Percentiles rank a stretch among this genome's conserved stretches.
Conservation (phyloP, 2,113 vertebrate species). For the Acinonyx jubatus region DNA sequence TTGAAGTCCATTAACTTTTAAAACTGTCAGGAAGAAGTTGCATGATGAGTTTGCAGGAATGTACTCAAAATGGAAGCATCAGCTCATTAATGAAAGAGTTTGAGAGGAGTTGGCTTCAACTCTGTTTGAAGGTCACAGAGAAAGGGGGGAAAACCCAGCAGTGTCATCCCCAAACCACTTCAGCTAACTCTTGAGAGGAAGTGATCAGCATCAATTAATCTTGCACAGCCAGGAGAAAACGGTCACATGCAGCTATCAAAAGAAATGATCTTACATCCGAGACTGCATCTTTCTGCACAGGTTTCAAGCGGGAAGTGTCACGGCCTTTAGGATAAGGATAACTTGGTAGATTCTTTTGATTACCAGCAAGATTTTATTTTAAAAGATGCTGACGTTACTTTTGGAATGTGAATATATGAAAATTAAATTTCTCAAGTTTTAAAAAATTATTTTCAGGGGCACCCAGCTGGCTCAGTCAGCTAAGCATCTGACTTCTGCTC, state of each 20-base stretch:
- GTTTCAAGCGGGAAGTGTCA: not conserved
- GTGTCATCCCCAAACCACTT: not conserved
- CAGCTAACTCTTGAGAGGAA: not conserved
- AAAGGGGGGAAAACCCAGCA: not conserved
- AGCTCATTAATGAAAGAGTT: constrained; percentile 24
- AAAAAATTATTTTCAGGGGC: constrained; percentile 45
- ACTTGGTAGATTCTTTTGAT: not conserved
- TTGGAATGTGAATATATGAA: constrained; percentile 59
- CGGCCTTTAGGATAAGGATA: not conserved
- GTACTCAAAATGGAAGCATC: constrained; percentile 40
- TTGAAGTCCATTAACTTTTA: constrained; percentile 59
- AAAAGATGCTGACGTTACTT: constrained; percentile 39
- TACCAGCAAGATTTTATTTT: constrained; percentile 33
- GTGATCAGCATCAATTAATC: constrained; percentile 35
- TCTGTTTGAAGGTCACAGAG: not conserved
- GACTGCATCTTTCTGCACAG: not conserved
- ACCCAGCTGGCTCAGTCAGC: no score
- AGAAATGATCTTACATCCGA: not conserved
- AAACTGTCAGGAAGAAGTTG: constrained; percentile 49
- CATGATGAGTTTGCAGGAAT: constrained; percentile 42
- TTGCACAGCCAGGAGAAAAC: not conserved
- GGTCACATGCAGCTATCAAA: not conserved
- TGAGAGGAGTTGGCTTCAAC: not conserved
- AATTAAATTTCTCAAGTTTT: constrained; percentile 40
- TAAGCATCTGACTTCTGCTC: no score